Conservation (phyloP, 2,113 vertebrate species). For the Limnothrissa miodon region DNA sequence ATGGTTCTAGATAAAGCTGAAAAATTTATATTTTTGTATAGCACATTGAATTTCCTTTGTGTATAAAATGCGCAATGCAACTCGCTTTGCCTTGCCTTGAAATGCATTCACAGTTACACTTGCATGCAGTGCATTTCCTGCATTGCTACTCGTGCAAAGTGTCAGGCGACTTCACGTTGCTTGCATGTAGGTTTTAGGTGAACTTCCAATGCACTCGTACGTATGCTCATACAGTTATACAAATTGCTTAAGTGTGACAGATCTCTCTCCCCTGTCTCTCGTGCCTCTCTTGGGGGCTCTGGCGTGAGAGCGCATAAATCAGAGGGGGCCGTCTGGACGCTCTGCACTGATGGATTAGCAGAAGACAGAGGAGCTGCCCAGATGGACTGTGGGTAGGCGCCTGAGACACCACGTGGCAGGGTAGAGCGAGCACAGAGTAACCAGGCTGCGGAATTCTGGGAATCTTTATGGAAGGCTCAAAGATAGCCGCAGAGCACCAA, state of each 20-base stretch:
- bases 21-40: too few species aligned
- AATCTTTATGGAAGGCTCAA: slow-evolving; percentile 47
- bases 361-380: slow-evolving; percentile 21
- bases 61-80: too few species aligned
- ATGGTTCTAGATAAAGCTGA: neutral
- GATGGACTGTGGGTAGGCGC: slow-evolving; percentile 40
- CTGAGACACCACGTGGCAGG: slow-evolving; percentile 27
- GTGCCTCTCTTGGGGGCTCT: neutral
- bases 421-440: slow-evolving; percentile 34
- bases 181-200: too few species aligned
- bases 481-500: slow-evolving; percentile 43
- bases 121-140: too few species aligned
- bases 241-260: neutral
- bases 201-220: too few species aligned
- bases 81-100: too few species aligned
- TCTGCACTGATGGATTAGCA: neutral
- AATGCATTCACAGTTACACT: neutral
- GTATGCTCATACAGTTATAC: neutral
- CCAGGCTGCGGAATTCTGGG: slow-evolving; percentile 36
- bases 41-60: too few species aligned
- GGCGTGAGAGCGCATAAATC: neutral
- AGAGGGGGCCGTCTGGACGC: neutral
- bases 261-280: neutral
- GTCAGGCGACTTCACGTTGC: too few species aligned
- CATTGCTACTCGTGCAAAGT: too few species aligned